Evolutionary conservation across 2,888 invertebrate species (phyloP).

Genomic region (Nemoura dubitans): DNA sequence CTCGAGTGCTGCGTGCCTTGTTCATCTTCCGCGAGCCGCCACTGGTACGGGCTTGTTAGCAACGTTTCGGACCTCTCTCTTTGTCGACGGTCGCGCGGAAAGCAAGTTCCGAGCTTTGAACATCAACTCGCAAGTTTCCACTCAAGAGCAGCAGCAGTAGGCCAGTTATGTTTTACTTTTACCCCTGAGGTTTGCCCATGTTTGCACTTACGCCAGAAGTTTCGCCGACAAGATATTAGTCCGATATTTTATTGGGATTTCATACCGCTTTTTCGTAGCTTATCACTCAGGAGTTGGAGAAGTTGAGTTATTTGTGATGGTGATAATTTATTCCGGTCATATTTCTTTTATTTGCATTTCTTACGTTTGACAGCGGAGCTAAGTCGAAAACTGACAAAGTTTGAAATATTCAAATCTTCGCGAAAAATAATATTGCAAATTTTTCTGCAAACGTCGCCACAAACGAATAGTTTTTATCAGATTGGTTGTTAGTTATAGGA

Average conservation of each 20-base stretch:
- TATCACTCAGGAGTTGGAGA: neutral
- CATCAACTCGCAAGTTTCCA: constrained; percentile 25
- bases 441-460: neutral
- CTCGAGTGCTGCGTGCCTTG: too few relatives aligned
- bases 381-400: neutral
- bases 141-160: constrained; percentile 4
- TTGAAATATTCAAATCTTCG: neutral
- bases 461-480: too few relatives aligned
- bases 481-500: too few relatives aligned
- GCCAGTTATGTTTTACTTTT: constrained; percentile 15
- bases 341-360: neutral
- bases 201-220: constrained; percentile 9
- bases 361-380: neutral
- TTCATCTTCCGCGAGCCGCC: neutral
- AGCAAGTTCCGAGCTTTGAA: constrained; percentile 19
- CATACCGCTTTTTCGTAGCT: neutral
- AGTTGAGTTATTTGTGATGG: neutral
- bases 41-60: neutral
- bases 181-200: constrained; percentile 14
- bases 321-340: neutral
- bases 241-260: constrained; percentile 1
- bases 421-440: neutral
- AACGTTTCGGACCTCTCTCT: neutral
- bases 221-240: neutral
- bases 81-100: neutral